Conservation (phyloP, 2,888 invertebrate genomes). For the Dendrolimus houi region DNA sequence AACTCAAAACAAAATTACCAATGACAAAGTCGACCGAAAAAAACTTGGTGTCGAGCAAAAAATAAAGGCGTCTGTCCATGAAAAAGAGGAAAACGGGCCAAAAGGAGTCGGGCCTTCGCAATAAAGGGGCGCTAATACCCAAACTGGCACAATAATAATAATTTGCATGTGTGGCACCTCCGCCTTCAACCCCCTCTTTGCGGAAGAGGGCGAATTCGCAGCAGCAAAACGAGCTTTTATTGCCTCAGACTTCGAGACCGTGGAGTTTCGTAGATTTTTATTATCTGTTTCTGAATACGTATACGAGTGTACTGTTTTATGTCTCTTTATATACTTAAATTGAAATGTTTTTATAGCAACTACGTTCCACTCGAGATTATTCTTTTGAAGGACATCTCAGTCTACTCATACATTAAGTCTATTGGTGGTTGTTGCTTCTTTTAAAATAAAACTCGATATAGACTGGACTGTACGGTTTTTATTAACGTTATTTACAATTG, state of each 20-base stretch:
- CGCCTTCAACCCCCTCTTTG: neutral
- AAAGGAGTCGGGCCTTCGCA: slow-evolving; percentile 18
- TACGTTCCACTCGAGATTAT: no score
- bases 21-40: slow-evolving; percentile 21
- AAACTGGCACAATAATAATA: slow-evolving; percentile 53
- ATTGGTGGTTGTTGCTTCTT: no score
- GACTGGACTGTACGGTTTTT: no score
- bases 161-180: slow-evolving; percentile 41
- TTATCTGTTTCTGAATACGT: no score
- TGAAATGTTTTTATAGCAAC: no score
- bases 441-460: no score
- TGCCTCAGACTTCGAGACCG: neutral
- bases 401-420: no score
- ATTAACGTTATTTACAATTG: no score
- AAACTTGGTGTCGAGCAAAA: slow-evolving; percentile 16
- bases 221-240: neutral
- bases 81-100: slow-evolving; percentile 22
- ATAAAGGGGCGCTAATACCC: slow-evolving; percentile 48
- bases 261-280: neutral
- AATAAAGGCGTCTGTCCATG: slow-evolving; percentile 21
- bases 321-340: no score
- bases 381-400: no score
- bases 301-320: no score
- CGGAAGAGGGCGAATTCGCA: neutral
- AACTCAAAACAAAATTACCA: slow-evolving; percentile 7